Percentiles rank a stretch among this genome's conserved stretches.
Evolutionary conservation across 2,797 vertebrate species (phyloP).

Genomic region (Betta splendens): DNA sequence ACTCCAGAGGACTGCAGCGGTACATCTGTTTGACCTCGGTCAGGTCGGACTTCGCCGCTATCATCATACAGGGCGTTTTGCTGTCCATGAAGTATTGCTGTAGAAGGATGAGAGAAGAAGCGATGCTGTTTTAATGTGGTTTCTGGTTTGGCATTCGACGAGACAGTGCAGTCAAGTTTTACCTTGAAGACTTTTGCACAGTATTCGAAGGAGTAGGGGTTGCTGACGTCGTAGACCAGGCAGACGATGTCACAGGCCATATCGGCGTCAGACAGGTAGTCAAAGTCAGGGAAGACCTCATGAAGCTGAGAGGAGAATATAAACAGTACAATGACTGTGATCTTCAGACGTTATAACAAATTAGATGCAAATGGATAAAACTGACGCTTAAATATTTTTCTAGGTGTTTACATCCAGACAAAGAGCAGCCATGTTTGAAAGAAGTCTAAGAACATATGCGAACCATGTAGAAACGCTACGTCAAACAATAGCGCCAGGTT

Average conservation of each 20-base stretch:
- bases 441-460: neutral
- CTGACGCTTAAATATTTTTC: neutral
- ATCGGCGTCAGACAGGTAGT: constrained; percentile 89
- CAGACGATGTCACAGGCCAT: constrained; percentile 92
- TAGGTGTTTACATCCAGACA: neutral
- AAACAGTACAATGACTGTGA: neutral
- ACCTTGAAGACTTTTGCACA: constrained; percentile 96
- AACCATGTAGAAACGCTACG: constrained; percentile 12
- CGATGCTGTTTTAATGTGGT: neutral
- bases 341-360: neutral
- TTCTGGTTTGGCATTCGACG: neutral
- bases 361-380: neutral
- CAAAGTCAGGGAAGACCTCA: constrained; percentile 88
- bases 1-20: constrained; percentile 89
- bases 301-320: constrained; percentile 83
- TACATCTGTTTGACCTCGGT: constrained; percentile 91
- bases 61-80: constrained; percentile 92
- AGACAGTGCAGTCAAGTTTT: neutral
- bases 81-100: constrained; percentile 97
- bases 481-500: constrained; percentile 33
- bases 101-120: constrained; percentile 11
- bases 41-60: constrained; percentile 93
- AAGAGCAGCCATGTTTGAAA: neutral
- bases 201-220: constrained; percentile 94
- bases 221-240: constrained; percentile 92